Base-by-base conservation (phyloP, 2,797 vertebrate genomes). In the Triplophysa yarkandensis region DNA sequence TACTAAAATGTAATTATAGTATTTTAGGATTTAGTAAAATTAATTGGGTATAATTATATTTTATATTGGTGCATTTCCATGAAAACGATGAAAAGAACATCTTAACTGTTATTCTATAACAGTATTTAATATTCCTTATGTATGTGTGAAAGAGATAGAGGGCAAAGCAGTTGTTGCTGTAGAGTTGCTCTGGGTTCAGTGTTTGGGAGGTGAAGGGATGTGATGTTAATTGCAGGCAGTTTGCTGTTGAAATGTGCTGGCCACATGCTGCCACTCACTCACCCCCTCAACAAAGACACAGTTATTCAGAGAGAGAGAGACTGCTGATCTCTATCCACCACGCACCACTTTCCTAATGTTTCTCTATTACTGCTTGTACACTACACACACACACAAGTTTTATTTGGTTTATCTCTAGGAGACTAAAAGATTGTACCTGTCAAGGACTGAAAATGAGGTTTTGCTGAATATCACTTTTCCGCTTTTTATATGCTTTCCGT, bases 181-280 rank as follows among this genome's bases (percentile, higher is more conserved):
- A 43, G 70, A 68, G 65, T 68, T 61, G 66, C 74, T 52, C 1
- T 50, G 78, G 63, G 54, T 57, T 68, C 7, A 48, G 57, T 25
- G 71, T 54, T 64, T 36, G 46, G 52, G 80, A 82, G 76, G 57
- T 73, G 68, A 74, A 69, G 81, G 84, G 80, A 85, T 81, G 82
- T 79, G 60, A 77, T 83, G 79, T 72, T 77, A 76, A 84, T 82
- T 83, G 72, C 62, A 39, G 64, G 46, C 72, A 64, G 78, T 72
- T 82, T 79, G 48, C 82, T 81, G 75, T 74, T 78, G 62, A 85
- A 86, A 85, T 85, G 79, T 83, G 86, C 77, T 85, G 79, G 76
- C 81, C 80, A 85, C 81, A 85, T 84, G 87, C 80, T 82, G 80
- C 73, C 79, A 78, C 74, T 80, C 80, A 79, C 74, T 80, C 77